Evolutionary conservation across 2,888 invertebrate species (phyloP).

Genomic region (Metacarcinus magister): DNA sequence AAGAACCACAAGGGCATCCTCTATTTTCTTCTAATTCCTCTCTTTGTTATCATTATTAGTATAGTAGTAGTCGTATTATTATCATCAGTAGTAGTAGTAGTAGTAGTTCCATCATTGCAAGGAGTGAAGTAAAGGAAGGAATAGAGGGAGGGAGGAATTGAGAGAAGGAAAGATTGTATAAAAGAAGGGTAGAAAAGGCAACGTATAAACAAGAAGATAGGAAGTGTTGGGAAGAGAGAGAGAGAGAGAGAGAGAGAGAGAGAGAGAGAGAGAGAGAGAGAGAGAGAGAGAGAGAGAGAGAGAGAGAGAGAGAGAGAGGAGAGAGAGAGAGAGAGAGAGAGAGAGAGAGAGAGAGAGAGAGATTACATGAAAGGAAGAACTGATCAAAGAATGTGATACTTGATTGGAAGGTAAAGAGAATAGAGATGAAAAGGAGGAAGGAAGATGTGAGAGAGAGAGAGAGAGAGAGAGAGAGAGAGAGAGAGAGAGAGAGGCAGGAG

Average conservation of each 20-base stretch:
- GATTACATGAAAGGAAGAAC: neutral
- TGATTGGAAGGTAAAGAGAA: slow-evolving; percentile 14
- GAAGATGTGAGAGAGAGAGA: neutral
- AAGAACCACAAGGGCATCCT: too few relatives aligned
- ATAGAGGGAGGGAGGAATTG: neutral
- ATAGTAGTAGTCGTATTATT: too few relatives aligned
- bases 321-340: neutral
- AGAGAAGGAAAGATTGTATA: neutral
- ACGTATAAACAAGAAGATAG: neutral
- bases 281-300: slow-evolving; percentile 23
- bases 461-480: neutral
- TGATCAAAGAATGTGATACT: neutral
- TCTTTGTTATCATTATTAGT: too few relatives aligned
- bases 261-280: neutral
- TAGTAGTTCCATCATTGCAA: too few relatives aligned
- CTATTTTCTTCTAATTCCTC: too few relatives aligned
- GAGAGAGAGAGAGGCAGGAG: neutral
- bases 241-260: neutral
- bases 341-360: neutral
- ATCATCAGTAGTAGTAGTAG: too few relatives aligned
- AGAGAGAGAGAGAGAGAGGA: neutral
- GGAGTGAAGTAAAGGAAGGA: neutral
- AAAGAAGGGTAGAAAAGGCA: neutral
- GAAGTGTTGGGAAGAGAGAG: neutral
- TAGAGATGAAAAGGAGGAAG: slow-evolving; percentile 28